phyloP scores from a whole-genome alignment of 2,113 vertebrate species.

The Numenius arquata region DNA sequence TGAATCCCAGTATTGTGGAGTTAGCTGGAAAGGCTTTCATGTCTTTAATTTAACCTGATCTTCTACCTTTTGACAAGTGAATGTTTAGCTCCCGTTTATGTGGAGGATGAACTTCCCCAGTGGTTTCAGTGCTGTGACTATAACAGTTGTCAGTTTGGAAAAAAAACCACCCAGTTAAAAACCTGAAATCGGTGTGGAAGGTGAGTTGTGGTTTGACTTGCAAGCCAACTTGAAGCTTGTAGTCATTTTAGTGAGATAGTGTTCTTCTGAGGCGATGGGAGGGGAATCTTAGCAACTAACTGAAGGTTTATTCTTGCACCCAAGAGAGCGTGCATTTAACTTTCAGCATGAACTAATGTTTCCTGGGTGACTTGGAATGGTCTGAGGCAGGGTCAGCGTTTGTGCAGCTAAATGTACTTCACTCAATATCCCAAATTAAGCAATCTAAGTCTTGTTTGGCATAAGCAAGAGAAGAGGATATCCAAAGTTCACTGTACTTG shows the following conservation, averaged over 20 bases:
- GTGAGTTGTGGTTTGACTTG: not conserved
- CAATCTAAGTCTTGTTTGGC: not conserved
- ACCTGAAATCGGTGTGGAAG: not conserved
- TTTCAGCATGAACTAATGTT: not conserved
- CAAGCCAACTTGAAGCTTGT: not conserved
- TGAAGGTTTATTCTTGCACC: not conserved
- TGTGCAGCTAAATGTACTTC: not conserved
- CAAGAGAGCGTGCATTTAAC: not conserved
- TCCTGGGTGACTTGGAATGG: not conserved
- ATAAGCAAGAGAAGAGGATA: not conserved
- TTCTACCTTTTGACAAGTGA: not conserved
- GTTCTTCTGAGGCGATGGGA: not conserved
- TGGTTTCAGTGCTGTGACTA: not conserved
- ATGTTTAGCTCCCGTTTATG: not conserved
- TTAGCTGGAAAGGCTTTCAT: not conserved
- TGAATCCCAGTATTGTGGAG: not conserved
- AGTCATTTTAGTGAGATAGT: not conserved
- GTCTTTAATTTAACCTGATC: not conserved
- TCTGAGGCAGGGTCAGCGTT: not conserved
- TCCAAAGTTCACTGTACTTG: not conserved
- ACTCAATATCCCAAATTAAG: not conserved
- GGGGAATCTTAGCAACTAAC: not conserved
- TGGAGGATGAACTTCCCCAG: not conserved
- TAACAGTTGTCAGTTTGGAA: not conserved
- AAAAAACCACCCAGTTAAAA: not conserved